phyloP scores from a whole-genome alignment of 2,797 vertebrate species.

The Gila robusta region DNA sequence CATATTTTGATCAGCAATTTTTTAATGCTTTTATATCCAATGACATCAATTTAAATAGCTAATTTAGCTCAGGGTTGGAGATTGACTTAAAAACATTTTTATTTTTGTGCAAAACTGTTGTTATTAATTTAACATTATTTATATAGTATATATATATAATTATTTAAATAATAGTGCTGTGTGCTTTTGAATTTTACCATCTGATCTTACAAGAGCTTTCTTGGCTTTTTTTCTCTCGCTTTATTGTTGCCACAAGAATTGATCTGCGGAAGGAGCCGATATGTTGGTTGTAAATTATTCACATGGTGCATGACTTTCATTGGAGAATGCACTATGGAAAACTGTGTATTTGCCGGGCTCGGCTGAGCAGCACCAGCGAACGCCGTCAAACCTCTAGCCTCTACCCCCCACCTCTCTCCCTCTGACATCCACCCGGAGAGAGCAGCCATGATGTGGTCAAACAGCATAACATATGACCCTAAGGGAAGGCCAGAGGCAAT shows the following conservation, averaged over 20 bases:
- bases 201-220: constrained; percentile 22
- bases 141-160: not conserved
- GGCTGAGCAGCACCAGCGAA: constrained; percentile 41
- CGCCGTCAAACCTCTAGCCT: constrained; percentile 36
- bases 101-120: constrained; percentile 9
- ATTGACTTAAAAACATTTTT: constrained; percentile 3
- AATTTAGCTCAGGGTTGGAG: not conserved
- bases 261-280: constrained; percentile 59
- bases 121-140: constrained; percentile 8
- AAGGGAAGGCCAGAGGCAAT: constrained; percentile 66
- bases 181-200: constrained; percentile 3
- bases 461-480: constrained; percentile 71
- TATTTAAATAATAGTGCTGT: not conserved
- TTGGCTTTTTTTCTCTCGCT: constrained; percentile 8
- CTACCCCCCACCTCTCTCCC: constrained; percentile 34
- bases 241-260: constrained; percentile 62
- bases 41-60: not conserved
- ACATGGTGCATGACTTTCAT: constrained; percentile 53
- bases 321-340: constrained; percentile 54
- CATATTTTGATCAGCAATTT: not conserved
- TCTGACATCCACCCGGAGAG: constrained; percentile 58
- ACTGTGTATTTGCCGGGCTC: constrained; percentile 50
- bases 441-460: constrained; percentile 69
- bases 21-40: not conserved
- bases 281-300: constrained; percentile 63